Base-by-base conservation (phyloP, 2,113 vertebrate species). In the Ageneiosus marmoratus region DNA sequence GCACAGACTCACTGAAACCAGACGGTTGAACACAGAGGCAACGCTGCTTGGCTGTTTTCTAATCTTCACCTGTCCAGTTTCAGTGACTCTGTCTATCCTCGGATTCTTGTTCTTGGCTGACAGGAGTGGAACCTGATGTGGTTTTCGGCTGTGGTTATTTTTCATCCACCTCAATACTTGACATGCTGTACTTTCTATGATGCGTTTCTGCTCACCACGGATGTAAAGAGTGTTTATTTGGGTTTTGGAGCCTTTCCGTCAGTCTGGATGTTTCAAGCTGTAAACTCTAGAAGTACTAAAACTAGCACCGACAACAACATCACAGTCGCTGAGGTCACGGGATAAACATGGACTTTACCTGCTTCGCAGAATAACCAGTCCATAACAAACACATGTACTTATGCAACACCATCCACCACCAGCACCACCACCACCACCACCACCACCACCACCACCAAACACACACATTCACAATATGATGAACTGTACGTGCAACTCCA, bases 401-500 rank as follows among this genome's bases (percentile, higher is more conserved):
- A 44, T 37, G 62, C 15, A 79, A 27, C n/a, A n/a, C 4, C 13
- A 60, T 77, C 24, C 22, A 79, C 44, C n/a, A n/a, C n/a, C n/a
- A n/a, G n/a, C n/a, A 77, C 44, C 48, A 44, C 73, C 11, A 86
- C 72, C 41, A 62, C 51, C 32, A 77, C 44, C 48, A 44, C 73
- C 11, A 86, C 72, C 41, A 62, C 60, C 37, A 77, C 44, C 48
- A 44, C 73, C 11, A 86, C 72, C 41, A 62, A 22, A 79, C 27
- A 80, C 63, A 82, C 48, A 56, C 56, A 79, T 7, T 60, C 60
- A 51, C 16, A 72, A 83, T 55, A 79, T 85, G 83, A 85, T 85
- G 83, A 76, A 87, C 76, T 84, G 80, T 80, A 76, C 77, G 34
- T 79, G 86, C 70, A 79, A 41, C 50, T 82, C 83, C 53, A 79